Evolutionary conservation across 2,888 invertebrate species (phyloP), one percentile per base, ranked within the genome.

Genomic region (Hermaeophaga mercurialis): DNA sequence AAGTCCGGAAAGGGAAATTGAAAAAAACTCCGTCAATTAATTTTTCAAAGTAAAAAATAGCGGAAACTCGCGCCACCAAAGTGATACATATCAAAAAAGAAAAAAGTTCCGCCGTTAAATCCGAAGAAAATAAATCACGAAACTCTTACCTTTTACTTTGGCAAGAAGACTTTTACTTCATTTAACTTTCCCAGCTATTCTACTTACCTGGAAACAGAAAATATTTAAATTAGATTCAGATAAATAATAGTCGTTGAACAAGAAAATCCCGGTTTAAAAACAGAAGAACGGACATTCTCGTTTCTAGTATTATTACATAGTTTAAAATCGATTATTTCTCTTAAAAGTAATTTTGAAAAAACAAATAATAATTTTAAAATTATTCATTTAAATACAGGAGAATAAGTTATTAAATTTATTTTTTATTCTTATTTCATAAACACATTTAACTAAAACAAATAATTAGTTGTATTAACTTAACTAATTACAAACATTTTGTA

Each of bases 151-250:
- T 33, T 43, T n/a, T 22, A 9, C 41, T 22, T 15, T 9, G 39
- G 18, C 12, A 19, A 15, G 24, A 12, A 43, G 43, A 22, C 22
- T 22, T 9, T 43, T 22, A 43, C 22, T 43, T 22, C 22, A 14
- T 33, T 43, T 43, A 43, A 43, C 50, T 52, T 43, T 47, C 14
- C 18, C 22, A 34, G 34, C 19, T 33, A 22, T 34, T 17, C 12
- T 43, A 52, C 50, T 52, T 33, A 52, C 50, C 50, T 52, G 50
- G 18, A 47, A 52, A 52, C 33, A 52, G 12, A 52, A 49, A 49
- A 38, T 38, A 50, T 52, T 34, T 22, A 52, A 52, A 52, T 52
- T 15, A 52, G 50, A 33, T 52, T 38, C 34, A 24, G 24, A 34
- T 24, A 52, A 39, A 24, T 43, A 43, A 15, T 43, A 43, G 43